Evolutionary conservation across 2,797 vertebrate species (phyloP), one percentile per base, ranked within the genome.

Genomic region (Lophotriccus pileatus): DNA sequence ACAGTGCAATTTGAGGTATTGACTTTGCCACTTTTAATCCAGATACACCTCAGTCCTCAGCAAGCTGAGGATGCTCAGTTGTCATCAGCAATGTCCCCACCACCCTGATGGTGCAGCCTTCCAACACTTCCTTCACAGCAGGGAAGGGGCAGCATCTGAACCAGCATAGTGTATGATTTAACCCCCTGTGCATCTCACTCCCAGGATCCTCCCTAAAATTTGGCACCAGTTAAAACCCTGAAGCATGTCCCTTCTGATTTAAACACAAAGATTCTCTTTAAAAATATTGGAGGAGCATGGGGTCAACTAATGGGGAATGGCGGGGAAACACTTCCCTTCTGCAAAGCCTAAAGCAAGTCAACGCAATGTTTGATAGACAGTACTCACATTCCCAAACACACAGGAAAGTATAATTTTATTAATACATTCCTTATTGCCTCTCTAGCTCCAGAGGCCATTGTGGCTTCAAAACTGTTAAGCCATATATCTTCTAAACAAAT

Each of bases 101-200:
- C 28, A 4, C 0, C 5, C 64, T 6, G 43, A 27, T 7, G 25
- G 36, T 16, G 25, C 0, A 0, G n/a, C 58, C 19, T 39, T 1
- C 10, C 34, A 15, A 30, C 21, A 3, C 43, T 55, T 52, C 18
- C 30, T 16, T 23, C 14, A 3, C 6, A 1, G 41, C 49, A 14
- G 44, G 50, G 34, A 60, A 23, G 30, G 32, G 21, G 81, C 92
- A 78, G 66, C 78, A 9, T 5, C 49, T 18, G 79, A 66, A n/a
- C 10, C 59, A 30, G 44, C 27, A 3, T 18, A 11, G 50, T 0
- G 9, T 24, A 12, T 0, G 0, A 4, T 2, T 12, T 52, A 32
- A 32, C 3, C 28, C 46, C 30, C n/a, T 0, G 27, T 59, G 64
- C 77, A 50, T 12, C 74, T 50, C 52, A 2, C 21, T 36, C 69